These are phyloP conservation scores for Morpho helenor DNA, from an alignment of 2,888 invertebrate genomes.

Conservation along the genomic window DNA sequence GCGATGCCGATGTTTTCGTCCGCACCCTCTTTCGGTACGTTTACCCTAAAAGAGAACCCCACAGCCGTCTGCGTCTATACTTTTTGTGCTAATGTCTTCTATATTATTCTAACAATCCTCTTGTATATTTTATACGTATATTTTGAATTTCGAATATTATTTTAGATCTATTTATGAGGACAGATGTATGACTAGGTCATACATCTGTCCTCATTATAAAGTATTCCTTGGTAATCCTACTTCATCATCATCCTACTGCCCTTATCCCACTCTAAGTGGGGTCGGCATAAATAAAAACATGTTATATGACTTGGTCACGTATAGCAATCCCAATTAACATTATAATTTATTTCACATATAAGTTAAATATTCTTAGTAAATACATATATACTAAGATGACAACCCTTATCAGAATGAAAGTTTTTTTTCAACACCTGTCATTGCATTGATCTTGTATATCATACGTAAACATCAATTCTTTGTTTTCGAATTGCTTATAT, in stretches of 20 bases:
- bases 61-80: conserved; percentile 22
- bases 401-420: neutral
- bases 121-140: too few relatives aligned
- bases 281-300: too few relatives aligned
- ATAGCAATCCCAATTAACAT: too few relatives aligned
- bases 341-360: too few relatives aligned
- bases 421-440: neutral
- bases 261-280: too few relatives aligned
- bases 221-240: too few relatives aligned
- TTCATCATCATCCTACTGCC: too few relatives aligned
- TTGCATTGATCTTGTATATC: neutral
- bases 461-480: neutral
- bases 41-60: conserved; percentile 52
- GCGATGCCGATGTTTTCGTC: conserved; percentile 61
- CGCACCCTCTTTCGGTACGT: conserved; percentile 63
- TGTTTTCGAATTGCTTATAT: conserved; percentile 1
- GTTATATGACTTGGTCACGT: too few relatives aligned
- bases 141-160: too few relatives aligned
- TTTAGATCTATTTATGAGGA: too few relatives aligned
- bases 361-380: neutral
- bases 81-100: conserved; percentile 22
- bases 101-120: conserved; percentile 2
- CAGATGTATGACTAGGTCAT: too few relatives aligned
- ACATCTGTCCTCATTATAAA: too few relatives aligned
- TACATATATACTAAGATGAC: neutral